Conservation (phyloP, 2,888 invertebrate genomes). For the Noctua pronuba region DNA sequence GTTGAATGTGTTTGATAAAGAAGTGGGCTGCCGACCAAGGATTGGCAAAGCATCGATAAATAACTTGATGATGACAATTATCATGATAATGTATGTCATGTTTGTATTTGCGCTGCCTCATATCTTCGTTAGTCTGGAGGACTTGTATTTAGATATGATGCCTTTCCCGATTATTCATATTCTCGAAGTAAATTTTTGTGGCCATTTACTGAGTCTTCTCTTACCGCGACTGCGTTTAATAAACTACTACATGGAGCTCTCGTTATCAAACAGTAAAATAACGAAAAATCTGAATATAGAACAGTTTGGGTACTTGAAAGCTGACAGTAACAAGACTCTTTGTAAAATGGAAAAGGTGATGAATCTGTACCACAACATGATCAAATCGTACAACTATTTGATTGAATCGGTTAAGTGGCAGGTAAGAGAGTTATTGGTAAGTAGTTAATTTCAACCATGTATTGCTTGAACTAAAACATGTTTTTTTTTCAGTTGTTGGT, state of each 20-base stretch:
- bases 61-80: conserved; percentile 65
- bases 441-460: background rate
- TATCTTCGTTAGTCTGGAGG: conserved; percentile 25
- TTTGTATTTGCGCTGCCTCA: conserved; percentile 52
- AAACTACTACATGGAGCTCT: conserved; percentile 75
- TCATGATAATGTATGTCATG: conserved; percentile 60
- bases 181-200: conserved; percentile 75
- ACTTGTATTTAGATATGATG: conserved; percentile 48
- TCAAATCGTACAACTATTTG: conserved; percentile 76
- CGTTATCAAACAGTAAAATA: conserved; percentile 64
- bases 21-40: conserved; percentile 73
- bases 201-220: conserved; percentile 77
- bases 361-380: conserved; percentile 78
- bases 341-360: conserved; percentile 76
- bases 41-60: conserved; percentile 66
- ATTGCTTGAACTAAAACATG: background rate
- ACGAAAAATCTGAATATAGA: conserved; percentile 63
- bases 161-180: conserved; percentile 67
- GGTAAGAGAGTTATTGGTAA: conserved; percentile 67
- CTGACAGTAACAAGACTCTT: conserved; percentile 63
- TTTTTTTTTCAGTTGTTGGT: conserved; percentile 62
- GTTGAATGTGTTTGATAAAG: conserved; percentile 74
- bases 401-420: conserved; percentile 83
- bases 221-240: conserved; percentile 76
- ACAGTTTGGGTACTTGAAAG: conserved; percentile 63